Evolutionary conservation across 1,140 invertebrate genomes (phyloP).

Genomic region (Drosophila albomicans): DNA sequence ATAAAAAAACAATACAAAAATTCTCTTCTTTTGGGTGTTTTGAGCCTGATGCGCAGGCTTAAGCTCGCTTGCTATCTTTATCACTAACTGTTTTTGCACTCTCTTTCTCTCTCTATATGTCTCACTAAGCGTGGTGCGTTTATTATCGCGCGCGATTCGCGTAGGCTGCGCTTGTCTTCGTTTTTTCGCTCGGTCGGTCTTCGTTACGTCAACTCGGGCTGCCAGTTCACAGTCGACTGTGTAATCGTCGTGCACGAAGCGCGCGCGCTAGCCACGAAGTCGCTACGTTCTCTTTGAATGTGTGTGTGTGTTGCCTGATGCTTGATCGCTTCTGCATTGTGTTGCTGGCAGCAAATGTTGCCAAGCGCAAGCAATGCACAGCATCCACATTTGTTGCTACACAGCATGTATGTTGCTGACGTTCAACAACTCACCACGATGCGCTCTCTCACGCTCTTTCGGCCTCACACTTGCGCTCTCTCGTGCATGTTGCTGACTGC

Average conservation of each 20-base stretch:
- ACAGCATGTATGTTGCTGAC: neutral
- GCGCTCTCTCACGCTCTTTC: neutral
- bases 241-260: constrained; percentile 48
- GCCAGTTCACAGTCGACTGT: constrained; percentile 81
- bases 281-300: neutral
- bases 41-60: constrained; percentile 66
- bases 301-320: constrained; percentile 4
- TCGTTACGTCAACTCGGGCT: constrained; percentile 73
- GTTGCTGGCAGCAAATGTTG: constrained; percentile 58
- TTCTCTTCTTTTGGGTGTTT: neutral
- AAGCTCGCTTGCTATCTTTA: constrained; percentile 1
- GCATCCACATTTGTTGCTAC: constrained; percentile 37
- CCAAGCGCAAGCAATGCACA: constrained; percentile 28
- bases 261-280: constrained; percentile 46
- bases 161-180: constrained; percentile 10
- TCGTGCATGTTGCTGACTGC: neutral
- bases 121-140: constrained; percentile 24
- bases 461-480: constrained; percentile 3
- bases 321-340: constrained; percentile 46
- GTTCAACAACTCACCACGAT: constrained; percentile 43
- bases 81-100: neutral
- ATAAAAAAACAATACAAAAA: constrained; percentile 26
- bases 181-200: constrained; percentile 27
- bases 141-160: constrained; percentile 56
- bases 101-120: neutral